Base-by-base conservation (phyloP, 1,140 invertebrate species). In the Druon quercuslanigerum region DNA sequence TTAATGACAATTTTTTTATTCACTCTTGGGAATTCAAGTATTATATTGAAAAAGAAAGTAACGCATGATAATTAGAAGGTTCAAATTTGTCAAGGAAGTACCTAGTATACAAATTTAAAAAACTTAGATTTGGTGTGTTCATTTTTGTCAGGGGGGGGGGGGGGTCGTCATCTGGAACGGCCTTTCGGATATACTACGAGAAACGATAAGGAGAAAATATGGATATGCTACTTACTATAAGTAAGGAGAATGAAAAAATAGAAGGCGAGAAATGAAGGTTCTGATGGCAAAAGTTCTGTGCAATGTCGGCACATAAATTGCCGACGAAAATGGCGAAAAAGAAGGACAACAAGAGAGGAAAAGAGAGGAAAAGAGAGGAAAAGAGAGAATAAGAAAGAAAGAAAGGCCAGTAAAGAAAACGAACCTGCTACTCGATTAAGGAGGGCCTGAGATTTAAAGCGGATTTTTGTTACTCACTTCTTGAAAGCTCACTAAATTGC, bases 301-400 rank as follows among this genome's bases (percentile, higher is more conserved):
- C 72, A 40, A 70, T 74, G 51, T 76, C 75, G 75, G 73, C 79
- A 80, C 75, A 80, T 80, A 80, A 80, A 80, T 80, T 80, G 72
- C 73, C 75, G 72, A 80, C 19, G 79, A 80, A 77, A 80, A 72
- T 57, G 74, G 72, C 72, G 73, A 74, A 40, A 52, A 33, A 50
- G 16, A 72, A n/a, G 50, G 46, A 13, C 33, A 51, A 74, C 74
- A 77, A 72, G 56, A 76, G 76, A 73, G 50, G 76, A 78, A 78
- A 78, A 51, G 56, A 73, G 73, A 73, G 57, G 72, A 60, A 40
- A 66, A 66, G 56, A 76, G 76, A 73, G 50, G 76, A 78, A 78
- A 78, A 51, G 56, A 73, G 73, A 73, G 57, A 72, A 60, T n/a
- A n/a, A n/a, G 12, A 33, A 40, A 11, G 40, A 14, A 56, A 56